These are phyloP conservation scores for Glossosoma conforme DNA, from an alignment of 1,140 invertebrate species.

Conservation along the genomic window DNA sequence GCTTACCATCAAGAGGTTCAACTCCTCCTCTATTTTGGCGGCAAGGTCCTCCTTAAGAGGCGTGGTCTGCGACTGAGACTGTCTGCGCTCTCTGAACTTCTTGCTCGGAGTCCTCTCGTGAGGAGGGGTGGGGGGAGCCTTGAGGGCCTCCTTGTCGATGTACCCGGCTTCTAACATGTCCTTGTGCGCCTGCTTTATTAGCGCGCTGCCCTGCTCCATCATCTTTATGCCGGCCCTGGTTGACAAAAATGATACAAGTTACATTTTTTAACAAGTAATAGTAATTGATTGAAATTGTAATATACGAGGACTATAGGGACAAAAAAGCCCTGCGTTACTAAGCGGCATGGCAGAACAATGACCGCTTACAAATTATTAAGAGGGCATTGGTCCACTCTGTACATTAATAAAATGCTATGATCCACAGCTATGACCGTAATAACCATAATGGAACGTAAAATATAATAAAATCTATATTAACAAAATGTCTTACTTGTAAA, in stretches of 20 bases:
- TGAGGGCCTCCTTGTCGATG: constrained; percentile 32
- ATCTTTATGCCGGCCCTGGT: constrained; percentile 80
- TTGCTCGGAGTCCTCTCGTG: constrained; percentile 24
- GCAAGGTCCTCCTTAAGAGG: constrained; percentile 18
- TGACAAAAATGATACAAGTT: constrained; percentile 48
- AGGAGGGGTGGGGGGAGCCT: background rate
- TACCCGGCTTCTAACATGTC: constrained; percentile 65
- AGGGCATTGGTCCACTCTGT: too few relatives aligned
- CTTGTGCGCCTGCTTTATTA: constrained; percentile 72
- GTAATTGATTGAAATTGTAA: too few relatives aligned
- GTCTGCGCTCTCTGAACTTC: constrained; percentile 36
- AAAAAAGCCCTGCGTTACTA: too few relatives aligned
- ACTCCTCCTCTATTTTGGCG: constrained; percentile 15
- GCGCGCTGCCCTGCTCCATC: constrained; percentile 73
- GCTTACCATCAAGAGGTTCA: constrained; percentile 12
- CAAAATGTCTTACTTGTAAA: constrained; percentile 60
- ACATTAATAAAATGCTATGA: too few relatives aligned
- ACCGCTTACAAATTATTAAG: too few relatives aligned
- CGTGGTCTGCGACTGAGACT: constrained; percentile 7
- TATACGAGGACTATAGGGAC: too few relatives aligned
- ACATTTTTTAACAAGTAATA: too few relatives aligned
- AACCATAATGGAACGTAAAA: too few relatives aligned
- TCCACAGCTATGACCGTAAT: too few relatives aligned
- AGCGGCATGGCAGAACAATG: too few relatives aligned
- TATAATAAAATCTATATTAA: too few relatives aligned